Percentiles rank a stretch among this genome's conserved stretches.
phyloP scores from a whole-genome alignment of 2,797 vertebrate genomes.

The Rhodeus uyekii region DNA sequence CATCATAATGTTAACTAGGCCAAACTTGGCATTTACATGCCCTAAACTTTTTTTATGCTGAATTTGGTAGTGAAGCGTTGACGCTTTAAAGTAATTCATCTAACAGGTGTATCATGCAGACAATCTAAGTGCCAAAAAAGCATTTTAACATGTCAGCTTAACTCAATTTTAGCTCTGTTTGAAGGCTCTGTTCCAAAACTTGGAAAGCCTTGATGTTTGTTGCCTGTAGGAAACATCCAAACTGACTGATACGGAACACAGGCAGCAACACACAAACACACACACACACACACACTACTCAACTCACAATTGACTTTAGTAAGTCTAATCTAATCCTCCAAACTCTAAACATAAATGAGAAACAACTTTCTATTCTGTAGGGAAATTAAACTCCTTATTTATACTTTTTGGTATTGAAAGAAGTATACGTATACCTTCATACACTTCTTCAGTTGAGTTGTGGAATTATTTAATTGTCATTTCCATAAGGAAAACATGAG shows the following conservation, averaged over 20 bases:
- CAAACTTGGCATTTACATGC: conserved; percentile 39
- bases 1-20: conserved; percentile 7
- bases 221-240: neutral
- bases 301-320: neutral
- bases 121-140: neutral
- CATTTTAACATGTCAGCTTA: neutral
- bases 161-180: neutral
- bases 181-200: neutral
- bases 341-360: neutral
- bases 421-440: neutral
- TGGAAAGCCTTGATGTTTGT: neutral
- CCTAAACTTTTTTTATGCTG: conserved; percentile 28
- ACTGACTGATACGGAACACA: neutral
- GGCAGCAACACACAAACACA: neutral
- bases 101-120: neutral
- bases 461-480: neutral
- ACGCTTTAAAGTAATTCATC: conserved; percentile 5
- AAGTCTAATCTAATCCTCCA: neutral
- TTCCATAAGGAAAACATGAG: neutral
- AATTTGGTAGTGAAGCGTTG: neutral
- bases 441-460: neutral
- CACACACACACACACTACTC: no score
- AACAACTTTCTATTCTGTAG: neutral
- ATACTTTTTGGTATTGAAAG: neutral
- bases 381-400: neutral